Base-by-base conservation (phyloP, 2,888 invertebrate species). In the Chelonus formosanus region DNA sequence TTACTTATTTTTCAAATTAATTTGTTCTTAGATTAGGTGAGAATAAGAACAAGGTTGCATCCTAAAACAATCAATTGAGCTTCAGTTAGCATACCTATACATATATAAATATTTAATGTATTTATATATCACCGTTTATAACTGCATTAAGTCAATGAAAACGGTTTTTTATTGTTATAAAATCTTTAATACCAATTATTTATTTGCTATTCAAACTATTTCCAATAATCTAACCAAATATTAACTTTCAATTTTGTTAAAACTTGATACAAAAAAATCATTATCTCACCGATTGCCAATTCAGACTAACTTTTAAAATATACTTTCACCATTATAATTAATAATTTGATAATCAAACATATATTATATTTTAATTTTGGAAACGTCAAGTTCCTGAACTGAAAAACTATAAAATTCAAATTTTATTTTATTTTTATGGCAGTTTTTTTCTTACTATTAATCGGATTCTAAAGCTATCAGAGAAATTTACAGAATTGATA, bases 21-120 rank as follows among this genome's bases (percentile, higher is more conserved):
- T 32, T 32, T 52, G 52, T 52, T 52, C 32, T 31, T 52, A 52
- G 52, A 52, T 52, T 52, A 52, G n/a, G n/a, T 4, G 36, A 55
- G 32, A 40, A 55, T 32, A 3, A 55, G 8, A 8, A 35, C 36
- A 10, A 55, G 36, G 54, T 35, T 68, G 70, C 72, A 52, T 79
- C 77, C 78, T 74, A 74, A 80, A 80, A 81, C 81, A 82, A 83
- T 80, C 80, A 82, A 78, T 77, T 77, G 80, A 82, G 82, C 82
- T 83, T 83, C 76, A 77, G 78, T 81, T 82, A 82, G 80, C 78
- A 75, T 76, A 75, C 73, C 71, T 68, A 71, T 44, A 67, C 7
- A 56, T 63, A 63, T 67, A 62, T 69, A 69, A 65, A 67, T 69
- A 31, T 48, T 20, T 20, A 20, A 61, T 58, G 32, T 52, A 34